These are phyloP conservation scores for Anas bernieri DNA, from an alignment of 2,797 vertebrate species.

Conservation along the genomic window DNA sequence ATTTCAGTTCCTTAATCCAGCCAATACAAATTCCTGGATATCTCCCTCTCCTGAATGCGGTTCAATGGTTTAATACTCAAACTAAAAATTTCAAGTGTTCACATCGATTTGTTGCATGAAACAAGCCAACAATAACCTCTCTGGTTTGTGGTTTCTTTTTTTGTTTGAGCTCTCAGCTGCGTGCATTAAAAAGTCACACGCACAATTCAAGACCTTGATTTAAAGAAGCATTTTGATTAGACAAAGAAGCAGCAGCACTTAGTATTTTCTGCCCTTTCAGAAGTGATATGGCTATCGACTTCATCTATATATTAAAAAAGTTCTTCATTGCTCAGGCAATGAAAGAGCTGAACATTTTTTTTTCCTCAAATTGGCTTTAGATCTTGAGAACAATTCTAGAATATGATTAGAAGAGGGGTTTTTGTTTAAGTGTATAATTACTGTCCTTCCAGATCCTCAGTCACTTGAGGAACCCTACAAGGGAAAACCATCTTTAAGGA, in stretches of 20 bases:
- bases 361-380: background rate
- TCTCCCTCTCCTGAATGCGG: background rate
- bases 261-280: background rate
- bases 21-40: constrained; percentile 22
- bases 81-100: background rate
- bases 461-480: background rate
- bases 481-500: background rate
- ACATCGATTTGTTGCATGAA: background rate
- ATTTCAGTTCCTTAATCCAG: background rate
- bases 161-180: background rate
- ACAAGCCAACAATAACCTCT: background rate
- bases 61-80: constrained; percentile 15
- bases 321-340: background rate
- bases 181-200: background rate
- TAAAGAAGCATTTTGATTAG: background rate
- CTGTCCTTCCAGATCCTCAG: background rate
- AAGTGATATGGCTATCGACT: background rate
- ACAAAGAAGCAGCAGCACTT: background rate
- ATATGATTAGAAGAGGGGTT: background rate
- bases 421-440: background rate
- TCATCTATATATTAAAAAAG: background rate
- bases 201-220: background rate
- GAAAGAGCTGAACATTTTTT: background rate
- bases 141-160: background rate
- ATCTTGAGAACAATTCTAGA: background rate